Conservation (phyloP, 2,113 vertebrate genomes). For the Cromileptes altivelis region DNA sequence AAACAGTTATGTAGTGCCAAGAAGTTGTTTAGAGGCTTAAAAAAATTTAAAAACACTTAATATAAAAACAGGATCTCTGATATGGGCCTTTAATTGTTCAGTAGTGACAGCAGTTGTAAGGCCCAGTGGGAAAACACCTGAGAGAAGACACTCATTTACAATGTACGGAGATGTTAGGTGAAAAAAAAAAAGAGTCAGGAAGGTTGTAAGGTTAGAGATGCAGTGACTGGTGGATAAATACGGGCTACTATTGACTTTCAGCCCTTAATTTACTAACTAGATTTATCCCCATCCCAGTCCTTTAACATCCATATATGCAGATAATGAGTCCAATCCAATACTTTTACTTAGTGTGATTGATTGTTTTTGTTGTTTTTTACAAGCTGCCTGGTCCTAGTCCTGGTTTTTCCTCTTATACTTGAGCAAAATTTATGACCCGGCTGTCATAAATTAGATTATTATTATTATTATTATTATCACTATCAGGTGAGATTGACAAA, state of each 20-base stretch:
- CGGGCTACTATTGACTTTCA: background rate
- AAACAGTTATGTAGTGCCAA: no score
- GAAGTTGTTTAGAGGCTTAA: no score
- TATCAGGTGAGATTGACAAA: background rate
- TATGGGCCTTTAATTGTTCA: no score
- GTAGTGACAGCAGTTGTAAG: no score
- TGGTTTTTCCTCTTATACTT: background rate
- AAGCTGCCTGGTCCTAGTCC: background rate
- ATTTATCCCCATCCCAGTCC: no score
- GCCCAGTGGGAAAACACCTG: no score
- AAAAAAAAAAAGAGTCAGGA: background rate
- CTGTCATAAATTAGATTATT: conserved; percentile 2
- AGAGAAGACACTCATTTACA: no score
- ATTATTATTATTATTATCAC: no score
- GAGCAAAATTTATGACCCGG: background rate
- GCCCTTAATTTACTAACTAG: background rate
- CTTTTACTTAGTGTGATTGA: background rate
- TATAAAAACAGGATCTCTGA: no score
- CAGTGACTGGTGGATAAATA: conserved; percentile 2
- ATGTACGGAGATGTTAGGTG: background rate
- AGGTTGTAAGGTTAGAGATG: background rate
- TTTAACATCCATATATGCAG: no score
- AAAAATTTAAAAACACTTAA: no score
- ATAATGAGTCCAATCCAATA: background rate
- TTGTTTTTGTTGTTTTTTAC: no score